Conservation (phyloP, 2,888 invertebrate species). For the Hirtodrosophila duncani region DNA sequence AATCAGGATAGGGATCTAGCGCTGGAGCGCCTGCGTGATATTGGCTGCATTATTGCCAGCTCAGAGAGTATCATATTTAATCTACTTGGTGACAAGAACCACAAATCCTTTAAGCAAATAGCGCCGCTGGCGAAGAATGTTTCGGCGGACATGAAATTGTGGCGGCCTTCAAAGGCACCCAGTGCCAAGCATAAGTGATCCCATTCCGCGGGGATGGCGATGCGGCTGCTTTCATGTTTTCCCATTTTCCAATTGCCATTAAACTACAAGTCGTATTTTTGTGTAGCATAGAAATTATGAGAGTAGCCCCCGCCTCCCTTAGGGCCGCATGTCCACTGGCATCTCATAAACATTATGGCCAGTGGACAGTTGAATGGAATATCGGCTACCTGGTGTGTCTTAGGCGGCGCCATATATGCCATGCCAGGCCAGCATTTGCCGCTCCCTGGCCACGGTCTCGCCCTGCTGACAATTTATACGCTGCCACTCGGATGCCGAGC, state of each 20-base stretch:
- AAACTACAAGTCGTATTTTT: constrained; percentile 31
- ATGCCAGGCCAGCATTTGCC: constrained; percentile 15
- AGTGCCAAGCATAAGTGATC: constrained; percentile 20
- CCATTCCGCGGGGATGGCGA: not conserved
- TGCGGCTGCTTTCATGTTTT: constrained; percentile 43
- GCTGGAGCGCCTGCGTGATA: constrained; percentile 84
- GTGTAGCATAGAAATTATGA: constrained; percentile 61
- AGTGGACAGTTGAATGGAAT: constrained; percentile 65
- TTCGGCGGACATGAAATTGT: constrained; percentile 68
- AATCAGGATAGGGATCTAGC: constrained; percentile 84
- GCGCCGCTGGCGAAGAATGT: constrained; percentile 82
- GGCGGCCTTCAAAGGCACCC: constrained; percentile 25
- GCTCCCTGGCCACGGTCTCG: constrained; percentile 25
- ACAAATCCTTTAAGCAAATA: constrained; percentile 86
- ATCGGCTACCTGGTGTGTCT: constrained; percentile 9
- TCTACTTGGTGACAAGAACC: constrained; percentile 84
- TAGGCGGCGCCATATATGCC: constrained; percentile 68
- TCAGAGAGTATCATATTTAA: constrained; percentile 89
- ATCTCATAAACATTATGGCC: constrained; percentile 63
- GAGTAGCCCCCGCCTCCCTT: constrained; percentile 38
- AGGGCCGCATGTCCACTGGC: constrained; percentile 49
- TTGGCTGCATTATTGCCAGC: constrained; percentile 89
- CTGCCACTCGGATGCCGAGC: constrained; percentile 41
- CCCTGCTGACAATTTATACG: constrained; percentile 63
- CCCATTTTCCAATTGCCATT: constrained; percentile 17